Percentiles rank a stretch among this genome's conserved stretches.
Evolutionary conservation across 1,140 invertebrate genomes (phyloP).

Genomic region (Nilaparvata lugens): DNA sequence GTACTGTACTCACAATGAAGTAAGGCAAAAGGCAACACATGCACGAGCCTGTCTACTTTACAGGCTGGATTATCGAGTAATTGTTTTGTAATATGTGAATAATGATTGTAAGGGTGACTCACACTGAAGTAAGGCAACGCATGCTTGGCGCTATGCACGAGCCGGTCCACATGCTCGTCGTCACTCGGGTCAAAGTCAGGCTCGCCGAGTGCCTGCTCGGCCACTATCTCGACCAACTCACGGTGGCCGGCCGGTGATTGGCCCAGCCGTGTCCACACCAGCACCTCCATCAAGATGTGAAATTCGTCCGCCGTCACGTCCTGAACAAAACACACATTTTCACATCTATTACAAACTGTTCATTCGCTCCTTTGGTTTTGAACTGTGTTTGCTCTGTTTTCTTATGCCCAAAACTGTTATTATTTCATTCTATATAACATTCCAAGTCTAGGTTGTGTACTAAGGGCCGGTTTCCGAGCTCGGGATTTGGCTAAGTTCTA

Average conservation of each 20-base stretch:
- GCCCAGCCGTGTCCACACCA: conserved; percentile 69
- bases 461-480: too few relatives aligned
- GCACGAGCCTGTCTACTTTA: too few relatives aligned
- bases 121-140: conserved; percentile 82
- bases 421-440: too few relatives aligned
- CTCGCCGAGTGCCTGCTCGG: conserved; percentile 69
- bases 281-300: conserved; percentile 75
- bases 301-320: conserved; percentile 90
- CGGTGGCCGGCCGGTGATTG: conserved; percentile 74
- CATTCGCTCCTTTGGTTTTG: neutral
- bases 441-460: too few relatives aligned
- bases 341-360: neutral
- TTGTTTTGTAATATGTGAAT: too few relatives aligned
- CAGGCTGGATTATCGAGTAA: too few relatives aligned
- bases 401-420: too few relatives aligned
- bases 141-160: conserved; percentile 76
- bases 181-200: conserved; percentile 66
- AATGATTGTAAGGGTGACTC: too few relatives aligned
- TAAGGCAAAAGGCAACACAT: too few relatives aligned
- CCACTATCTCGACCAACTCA: conserved; percentile 74
- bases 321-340: too few relatives aligned
- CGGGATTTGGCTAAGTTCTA: too few relatives aligned
- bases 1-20: too few relatives aligned
- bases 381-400: neutral
- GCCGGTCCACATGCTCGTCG: conserved; percentile 54